Base-by-base conservation (phyloP, 2,797 vertebrate species). In the Diplodus puntazzo region DNA sequence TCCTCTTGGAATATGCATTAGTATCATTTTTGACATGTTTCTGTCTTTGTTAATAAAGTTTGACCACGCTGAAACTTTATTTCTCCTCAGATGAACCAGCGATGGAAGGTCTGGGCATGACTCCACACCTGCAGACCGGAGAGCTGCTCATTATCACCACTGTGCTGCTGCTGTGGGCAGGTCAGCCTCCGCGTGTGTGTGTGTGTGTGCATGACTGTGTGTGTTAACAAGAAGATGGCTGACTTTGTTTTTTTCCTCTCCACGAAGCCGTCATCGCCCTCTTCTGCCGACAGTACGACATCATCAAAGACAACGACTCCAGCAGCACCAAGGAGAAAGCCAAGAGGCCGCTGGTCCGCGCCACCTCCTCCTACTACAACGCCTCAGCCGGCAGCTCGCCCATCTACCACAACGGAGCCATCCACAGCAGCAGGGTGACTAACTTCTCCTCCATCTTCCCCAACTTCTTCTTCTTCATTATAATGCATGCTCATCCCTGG, bases 231-330 rank as follows among this genome's bases (percentile, higher is more conserved):
- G 39, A 39, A 39, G 39, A 39, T 39, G 39, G 39, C 5, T 23
- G 30, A 17, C 21, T 17, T 21, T 43, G 11, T 59, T 18, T 50
- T 16, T 50, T 49, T n/a, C 60, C 82, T 8, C 17, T 11, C 39
- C 45, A 1, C 27, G 14, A 1, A 99, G 98, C 97, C 49, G 98
- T 99, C 80, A 99, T 99, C 1, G 98, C 97, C 77, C 96, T 99
- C 63, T 99, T 99, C 96, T 99, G 98, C 95, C 96, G 97, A 70
- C 98, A 99, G 86, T 99, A 99, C 10, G 98, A 99, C 91, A 98
- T 98, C 93, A 99, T 99, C 94, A 99, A 99, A 88, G 98, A 99
- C 93, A 99, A 97, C 0, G 97, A 99, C 90, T 97, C 97, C 87
- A 98, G 95, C 91, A 94, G 96, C 88, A 95, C 95, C 88, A 99